Conservation (phyloP, 2,888 invertebrate species). For the Tryphoninae sp. region DNA sequence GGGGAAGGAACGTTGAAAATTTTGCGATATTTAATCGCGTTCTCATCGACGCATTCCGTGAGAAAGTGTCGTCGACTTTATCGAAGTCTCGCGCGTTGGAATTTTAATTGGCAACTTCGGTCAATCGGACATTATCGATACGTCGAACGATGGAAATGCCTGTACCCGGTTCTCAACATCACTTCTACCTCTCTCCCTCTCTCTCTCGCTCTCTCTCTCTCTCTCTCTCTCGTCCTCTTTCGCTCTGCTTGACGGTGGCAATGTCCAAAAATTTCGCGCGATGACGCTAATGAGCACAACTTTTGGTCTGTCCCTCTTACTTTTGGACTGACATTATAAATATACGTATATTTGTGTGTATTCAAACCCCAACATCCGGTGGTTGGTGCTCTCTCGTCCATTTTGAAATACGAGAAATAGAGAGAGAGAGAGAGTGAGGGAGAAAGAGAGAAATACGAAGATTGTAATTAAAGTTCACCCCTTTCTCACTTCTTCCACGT, state of each 20-base stretch:
- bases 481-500: constrained; percentile 50
- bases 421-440: constrained; percentile 28
- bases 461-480: constrained; percentile 75
- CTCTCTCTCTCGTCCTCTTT: constrained; percentile 5
- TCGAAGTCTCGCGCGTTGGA: constrained; percentile 21
- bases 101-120: constrained; percentile 52
- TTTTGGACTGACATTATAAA: constrained; percentile 23
- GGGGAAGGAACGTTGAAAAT: no score
- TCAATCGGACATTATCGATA: constrained; percentile 34
- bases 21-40: constrained; percentile 18
- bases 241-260: constrained; percentile 28
- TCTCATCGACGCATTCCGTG: constrained; percentile 9
- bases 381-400: constrained; percentile 65
- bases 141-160: constrained; percentile 33
- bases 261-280: constrained; percentile 62
- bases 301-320: constrained; percentile 37
- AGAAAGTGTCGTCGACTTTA: background rate
- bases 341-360: background rate
- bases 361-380: background rate
- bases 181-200: background rate
- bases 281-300: constrained; percentile 25
- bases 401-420: constrained; percentile 11
- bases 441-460: constrained; percentile 62
- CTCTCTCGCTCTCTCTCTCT: background rate
- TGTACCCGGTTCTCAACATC: constrained; percentile 1